Percentiles rank a stretch among this genome's conserved stretches.
These are phyloP conservation scores for Leucozona laternaria DNA, from an alignment of 2,888 invertebrate genomes.

Conservation along the genomic window DNA sequence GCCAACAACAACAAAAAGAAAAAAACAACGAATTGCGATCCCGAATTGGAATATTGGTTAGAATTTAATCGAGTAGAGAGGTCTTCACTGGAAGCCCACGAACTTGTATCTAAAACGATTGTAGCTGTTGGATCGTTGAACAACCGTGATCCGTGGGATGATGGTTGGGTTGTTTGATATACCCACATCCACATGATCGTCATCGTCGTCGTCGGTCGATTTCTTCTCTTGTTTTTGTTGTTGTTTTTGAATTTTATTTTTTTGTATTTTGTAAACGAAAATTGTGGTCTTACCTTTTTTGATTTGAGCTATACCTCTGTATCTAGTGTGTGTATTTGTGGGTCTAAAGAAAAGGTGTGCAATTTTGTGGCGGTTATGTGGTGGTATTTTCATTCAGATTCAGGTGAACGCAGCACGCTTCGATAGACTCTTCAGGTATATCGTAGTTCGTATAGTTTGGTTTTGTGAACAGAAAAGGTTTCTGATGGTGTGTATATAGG, in stretches of 20 bases:
- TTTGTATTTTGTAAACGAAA: constrained; percentile 50
- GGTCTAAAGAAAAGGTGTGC: constrained; percentile 27
- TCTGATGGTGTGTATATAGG: neutral
- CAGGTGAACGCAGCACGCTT: constrained; percentile 70
- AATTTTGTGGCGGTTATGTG: constrained; percentile 25
- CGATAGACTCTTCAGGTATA: constrained; percentile 52
- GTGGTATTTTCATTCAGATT: constrained; percentile 71
- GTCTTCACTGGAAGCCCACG: constrained; percentile 72
- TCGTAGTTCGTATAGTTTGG: constrained; percentile 8
- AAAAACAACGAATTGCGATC: constrained; percentile 31
- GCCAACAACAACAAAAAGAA: neutral
- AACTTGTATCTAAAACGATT: constrained; percentile 73
- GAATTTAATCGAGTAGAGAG: constrained; percentile 38
- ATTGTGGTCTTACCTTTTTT: constrained; percentile 75
- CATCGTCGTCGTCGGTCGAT: constrained; percentile 23
- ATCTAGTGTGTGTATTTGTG: constrained; percentile 12
- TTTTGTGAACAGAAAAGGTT: constrained; percentile 13
- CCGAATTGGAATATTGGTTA: constrained; percentile 9
- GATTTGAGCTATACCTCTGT: neutral
- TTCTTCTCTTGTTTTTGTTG: constrained; percentile 45
- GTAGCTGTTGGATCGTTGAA: constrained; percentile 67
- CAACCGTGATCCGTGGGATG: constrained; percentile 74
- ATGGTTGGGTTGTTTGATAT: constrained; percentile 68
- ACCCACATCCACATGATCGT: constrained; percentile 61
- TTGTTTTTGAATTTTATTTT: constrained; percentile 39